A percentile compares a stretch with the other conserved stretches of the same genome.
Conservation (phyloP, 1,140 invertebrate genomes). For the Leucophenga varia region DNA sequence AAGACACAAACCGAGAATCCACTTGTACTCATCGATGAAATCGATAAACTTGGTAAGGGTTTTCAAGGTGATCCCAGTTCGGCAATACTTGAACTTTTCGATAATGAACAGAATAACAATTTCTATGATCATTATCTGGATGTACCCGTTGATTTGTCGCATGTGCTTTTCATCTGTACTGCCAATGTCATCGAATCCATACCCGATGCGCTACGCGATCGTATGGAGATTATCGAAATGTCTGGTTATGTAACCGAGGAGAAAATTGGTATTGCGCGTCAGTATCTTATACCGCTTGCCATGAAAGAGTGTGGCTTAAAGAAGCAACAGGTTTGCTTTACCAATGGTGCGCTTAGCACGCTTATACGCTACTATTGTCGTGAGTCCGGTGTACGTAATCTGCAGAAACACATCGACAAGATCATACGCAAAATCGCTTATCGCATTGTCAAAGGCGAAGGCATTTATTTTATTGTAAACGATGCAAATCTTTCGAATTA, state of each 20-base stretch:
- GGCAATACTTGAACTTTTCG: slow-evolving; percentile 88
- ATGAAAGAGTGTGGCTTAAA: slow-evolving; percentile 75
- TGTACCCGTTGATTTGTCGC: slow-evolving; percentile 92
- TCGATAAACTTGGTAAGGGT: slow-evolving; percentile 80
- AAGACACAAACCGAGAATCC: slow-evolving; percentile 98
- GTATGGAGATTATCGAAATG: slow-evolving; percentile 99
- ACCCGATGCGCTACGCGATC: slow-evolving; percentile 89
- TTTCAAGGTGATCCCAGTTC: slow-evolving; percentile 94
- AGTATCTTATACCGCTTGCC: slow-evolving; percentile 87
- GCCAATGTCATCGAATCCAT: slow-evolving; percentile 95
- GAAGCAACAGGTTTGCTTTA: slow-evolving; percentile 69
- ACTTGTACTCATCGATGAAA: slow-evolving; percentile 94
- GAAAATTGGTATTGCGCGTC: slow-evolving; percentile 91
- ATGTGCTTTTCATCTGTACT: slow-evolving; percentile 94
- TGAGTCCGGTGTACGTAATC: slow-evolving; percentile 91
- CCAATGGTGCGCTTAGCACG: slow-evolving; percentile 68
- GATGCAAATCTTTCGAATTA: slow-evolving; percentile 79
- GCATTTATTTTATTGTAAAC: slow-evolving; percentile 66
- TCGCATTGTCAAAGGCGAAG: slow-evolving; percentile 84
- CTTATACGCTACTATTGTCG: slow-evolving; percentile 91
- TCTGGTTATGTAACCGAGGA: slow-evolving; percentile 95
- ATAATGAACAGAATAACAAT: slow-evolving; percentile 95
- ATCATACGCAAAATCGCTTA: slow-evolving; percentile 87
- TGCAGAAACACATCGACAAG: slow-evolving; percentile 98
- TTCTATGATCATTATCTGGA: slow-evolving; percentile 97